phyloP scores from a whole-genome alignment of 2,888 invertebrate genomes.

The Tolmerus cingulatus region DNA sequence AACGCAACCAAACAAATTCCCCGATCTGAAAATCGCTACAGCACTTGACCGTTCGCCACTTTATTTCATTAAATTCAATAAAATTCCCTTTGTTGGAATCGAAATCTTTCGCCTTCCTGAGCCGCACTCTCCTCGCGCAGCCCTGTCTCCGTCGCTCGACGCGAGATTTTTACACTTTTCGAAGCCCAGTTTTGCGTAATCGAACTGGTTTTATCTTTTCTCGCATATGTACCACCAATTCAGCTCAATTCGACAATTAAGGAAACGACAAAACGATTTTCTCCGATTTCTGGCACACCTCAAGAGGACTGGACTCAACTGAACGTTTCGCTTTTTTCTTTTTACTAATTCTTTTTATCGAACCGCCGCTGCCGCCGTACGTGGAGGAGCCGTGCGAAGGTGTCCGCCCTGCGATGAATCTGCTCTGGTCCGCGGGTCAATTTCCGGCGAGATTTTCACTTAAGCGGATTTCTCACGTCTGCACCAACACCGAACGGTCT shows the following conservation, averaged over 20 bases:
- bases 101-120: not conserved
- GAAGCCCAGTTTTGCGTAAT: conserved; percentile 17
- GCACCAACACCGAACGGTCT: not conserved
- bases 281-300: not conserved
- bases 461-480: not conserved
- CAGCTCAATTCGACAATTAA: not conserved
- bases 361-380: conserved; percentile 17
- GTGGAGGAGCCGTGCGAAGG: conserved; percentile 16
- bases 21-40: not conserved
- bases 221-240: not conserved
- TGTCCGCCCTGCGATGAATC: conserved; percentile 4
- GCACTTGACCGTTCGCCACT: not conserved
- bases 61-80: conserved; percentile 27
- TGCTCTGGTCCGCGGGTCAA: not conserved
- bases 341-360: not conserved
- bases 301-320: not conserved
- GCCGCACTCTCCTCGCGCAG: not conserved
- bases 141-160: not conserved
- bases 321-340: not conserved
- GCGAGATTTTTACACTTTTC: not conserved
- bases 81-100: not conserved
- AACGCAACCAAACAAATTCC: not conserved
- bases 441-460: not conserved
- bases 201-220: not conserved
- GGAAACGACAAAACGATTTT: not conserved